These are phyloP conservation scores for Itoplectis maculator DNA, from an alignment of 2,888 invertebrate species.

Conservation along the genomic window DNA sequence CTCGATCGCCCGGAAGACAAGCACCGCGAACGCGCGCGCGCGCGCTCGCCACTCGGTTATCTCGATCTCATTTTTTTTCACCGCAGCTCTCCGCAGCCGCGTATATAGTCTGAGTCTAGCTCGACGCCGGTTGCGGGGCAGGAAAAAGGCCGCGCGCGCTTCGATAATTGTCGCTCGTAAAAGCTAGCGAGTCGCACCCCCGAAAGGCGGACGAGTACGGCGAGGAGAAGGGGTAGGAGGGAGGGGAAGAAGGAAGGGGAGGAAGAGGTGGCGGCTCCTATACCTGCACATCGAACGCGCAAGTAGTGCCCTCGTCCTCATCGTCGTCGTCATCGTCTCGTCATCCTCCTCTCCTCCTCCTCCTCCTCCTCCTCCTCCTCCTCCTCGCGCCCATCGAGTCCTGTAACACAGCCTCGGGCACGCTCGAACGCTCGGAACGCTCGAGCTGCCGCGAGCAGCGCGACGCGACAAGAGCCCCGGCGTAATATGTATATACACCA, in stretches of 20 bases:
- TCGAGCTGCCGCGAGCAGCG: background rate
- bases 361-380: constrained; percentile 20
- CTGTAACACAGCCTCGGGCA: constrained; percentile 24
- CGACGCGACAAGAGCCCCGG: constrained; percentile 10
- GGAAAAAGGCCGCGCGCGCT: constrained; percentile 72
- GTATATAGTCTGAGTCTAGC: constrained; percentile 51
- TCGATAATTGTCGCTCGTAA: constrained; percentile 83
- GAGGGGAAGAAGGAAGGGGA: too few species aligned
- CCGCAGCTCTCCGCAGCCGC: too few species aligned
- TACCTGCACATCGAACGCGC: too few species aligned
- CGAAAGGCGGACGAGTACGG: constrained; percentile 63
- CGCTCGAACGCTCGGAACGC: constrained; percentile 40
- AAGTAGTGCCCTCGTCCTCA: too few species aligned
- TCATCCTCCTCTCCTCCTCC: constrained; percentile 34
- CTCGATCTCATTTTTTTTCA: constrained; percentile 73
- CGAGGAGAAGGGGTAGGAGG: too few species aligned
- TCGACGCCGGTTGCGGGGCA: constrained; percentile 27
- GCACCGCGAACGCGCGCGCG: constrained; percentile 60
- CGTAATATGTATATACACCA: constrained; percentile 7
- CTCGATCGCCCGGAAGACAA: constrained; percentile 80
- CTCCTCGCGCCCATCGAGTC: background rate
- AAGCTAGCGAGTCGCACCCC: constrained; percentile 77
- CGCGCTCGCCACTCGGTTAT: constrained; percentile 67
- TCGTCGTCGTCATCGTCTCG: background rate
- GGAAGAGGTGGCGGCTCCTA: too few species aligned